A percentile compares a stretch with the other conserved stretches of the same genome.
Conservation (phyloP, 2,797 vertebrate species). For the Sebastes dallii region DNA sequence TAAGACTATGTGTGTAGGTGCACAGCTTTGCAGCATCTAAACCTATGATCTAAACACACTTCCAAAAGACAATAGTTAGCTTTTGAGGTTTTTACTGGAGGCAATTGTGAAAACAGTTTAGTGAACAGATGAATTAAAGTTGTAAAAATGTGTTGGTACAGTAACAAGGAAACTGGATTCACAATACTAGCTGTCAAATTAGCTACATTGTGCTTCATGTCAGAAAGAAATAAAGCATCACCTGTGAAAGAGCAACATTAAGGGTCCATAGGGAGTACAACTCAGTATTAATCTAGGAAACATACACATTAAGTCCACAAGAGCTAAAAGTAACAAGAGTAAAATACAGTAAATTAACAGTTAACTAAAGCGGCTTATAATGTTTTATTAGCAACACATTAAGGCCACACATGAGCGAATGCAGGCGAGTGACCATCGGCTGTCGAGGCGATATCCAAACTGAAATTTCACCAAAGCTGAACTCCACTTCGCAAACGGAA, state of each 20-base stretch:
- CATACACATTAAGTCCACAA: background rate
- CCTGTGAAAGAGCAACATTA: background rate
- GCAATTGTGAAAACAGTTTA: background rate
- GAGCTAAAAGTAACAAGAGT: background rate
- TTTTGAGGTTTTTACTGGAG: background rate
- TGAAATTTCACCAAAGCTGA: too few relatives aligned
- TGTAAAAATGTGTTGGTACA: background rate
- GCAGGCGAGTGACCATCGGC: too few relatives aligned
- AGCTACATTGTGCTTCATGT: background rate
- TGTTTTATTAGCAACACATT: background rate
- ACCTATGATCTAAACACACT: background rate
- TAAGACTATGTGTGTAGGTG: background rate
- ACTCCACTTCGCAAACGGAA: too few relatives aligned
- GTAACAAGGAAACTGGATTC: background rate
- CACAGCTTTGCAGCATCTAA: background rate
- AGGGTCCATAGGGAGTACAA: fast-evolving
- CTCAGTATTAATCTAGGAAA: background rate
- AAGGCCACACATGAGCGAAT: too few relatives aligned
- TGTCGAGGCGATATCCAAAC: too few relatives aligned
- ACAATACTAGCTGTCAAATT: background rate
- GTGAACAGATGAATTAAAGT: background rate
- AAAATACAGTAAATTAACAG: background rate
- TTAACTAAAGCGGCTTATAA: background rate
- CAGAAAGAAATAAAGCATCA: background rate
- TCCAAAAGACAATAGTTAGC: background rate